A percentile compares a stretch with the other conserved stretches of the same genome.
Evolutionary conservation across 2,797 vertebrate species (phyloP).

Genomic region (Benthosema pterotum): DNA sequence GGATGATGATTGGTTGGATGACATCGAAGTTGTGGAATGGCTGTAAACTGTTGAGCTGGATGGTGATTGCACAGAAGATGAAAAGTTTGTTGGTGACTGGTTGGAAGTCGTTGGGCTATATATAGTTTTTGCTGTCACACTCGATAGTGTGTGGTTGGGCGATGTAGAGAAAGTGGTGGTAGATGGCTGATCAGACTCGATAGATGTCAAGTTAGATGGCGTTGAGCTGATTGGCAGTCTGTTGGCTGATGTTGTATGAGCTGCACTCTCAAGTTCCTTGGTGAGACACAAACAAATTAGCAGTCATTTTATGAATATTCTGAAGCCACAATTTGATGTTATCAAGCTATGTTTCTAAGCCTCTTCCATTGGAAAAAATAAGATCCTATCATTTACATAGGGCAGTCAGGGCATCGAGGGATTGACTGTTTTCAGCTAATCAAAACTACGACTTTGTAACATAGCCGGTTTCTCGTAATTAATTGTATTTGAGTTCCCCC

Average conservation of each 20-base stretch:
- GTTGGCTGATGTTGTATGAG: constrained; percentile 14
- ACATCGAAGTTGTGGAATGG: neutral
- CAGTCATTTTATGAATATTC: constrained; percentile 25
- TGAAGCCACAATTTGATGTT: constrained; percentile 23
- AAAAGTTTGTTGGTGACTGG: neutral
- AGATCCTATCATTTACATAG: constrained; percentile 26
- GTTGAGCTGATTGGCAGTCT: constrained; percentile 5
- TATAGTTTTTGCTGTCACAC: too few species aligned
- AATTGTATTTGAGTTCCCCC: constrained; percentile 32
- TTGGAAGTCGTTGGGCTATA: neutral
- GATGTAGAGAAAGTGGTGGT: constrained; percentile 1
- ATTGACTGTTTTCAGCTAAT: constrained; percentile 28
- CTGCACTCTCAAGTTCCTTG: constrained; percentile 57
- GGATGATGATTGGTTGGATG: neutral
- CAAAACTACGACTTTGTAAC: constrained; percentile 44
- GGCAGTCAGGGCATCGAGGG: constrained; percentile 4
- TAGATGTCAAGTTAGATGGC: constrained; percentile 4
- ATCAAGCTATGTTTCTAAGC: constrained; percentile 18
- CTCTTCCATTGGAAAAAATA: constrained; percentile 27
- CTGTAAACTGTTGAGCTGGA: constrained; percentile 22
- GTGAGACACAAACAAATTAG: constrained; percentile 41
- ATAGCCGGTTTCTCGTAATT: constrained; percentile 40
- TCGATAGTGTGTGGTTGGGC: neutral
- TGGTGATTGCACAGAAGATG: constrained; percentile 14
- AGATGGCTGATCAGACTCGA: constrained; percentile 29